Evolutionary conservation across 1,140 invertebrate genomes (phyloP).

Genomic region (Drosophila guanche): DNA sequence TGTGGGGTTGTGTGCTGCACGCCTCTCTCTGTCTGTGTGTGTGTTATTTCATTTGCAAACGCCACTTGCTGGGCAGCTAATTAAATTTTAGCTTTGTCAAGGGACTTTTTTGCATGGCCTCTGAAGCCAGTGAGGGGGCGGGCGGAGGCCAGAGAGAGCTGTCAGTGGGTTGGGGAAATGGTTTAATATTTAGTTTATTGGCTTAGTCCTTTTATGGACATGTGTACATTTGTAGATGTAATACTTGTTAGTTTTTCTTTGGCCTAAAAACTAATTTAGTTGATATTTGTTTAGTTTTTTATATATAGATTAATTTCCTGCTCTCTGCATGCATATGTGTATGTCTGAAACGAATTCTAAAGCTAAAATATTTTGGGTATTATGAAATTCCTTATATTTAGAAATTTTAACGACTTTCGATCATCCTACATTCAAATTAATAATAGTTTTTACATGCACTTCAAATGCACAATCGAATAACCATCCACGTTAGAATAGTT

Average conservation of each 20-base stretch:
- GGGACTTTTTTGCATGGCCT: constrained; percentile 68
- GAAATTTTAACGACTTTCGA: too few relatives aligned
- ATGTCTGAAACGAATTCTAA: too few relatives aligned
- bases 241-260: too few relatives aligned
- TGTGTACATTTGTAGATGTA: too few relatives aligned
- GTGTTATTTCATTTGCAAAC: constrained; percentile 79
- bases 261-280: not conserved
- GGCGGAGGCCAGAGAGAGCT: not conserved
- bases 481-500: too few relatives aligned
- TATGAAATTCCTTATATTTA: too few relatives aligned
- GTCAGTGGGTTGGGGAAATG: not conserved
- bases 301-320: too few relatives aligned
- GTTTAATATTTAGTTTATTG: not conserved
- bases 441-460: too few relatives aligned
- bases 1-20: constrained; percentile 18
- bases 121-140: not conserved
- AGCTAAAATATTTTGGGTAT: too few relatives aligned
- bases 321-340: too few relatives aligned
- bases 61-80: constrained; percentile 78
- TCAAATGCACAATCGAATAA: too few relatives aligned
- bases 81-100: constrained; percentile 81
- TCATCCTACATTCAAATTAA: too few relatives aligned
- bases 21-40: constrained; percentile 44
- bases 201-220: not conserved
- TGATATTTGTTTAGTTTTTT: not conserved